Evolutionary conservation across 2,797 vertebrate genomes (phyloP), one percentile per base, ranked within the genome.

Genomic region (Coccyzus lansbergi): DNA sequence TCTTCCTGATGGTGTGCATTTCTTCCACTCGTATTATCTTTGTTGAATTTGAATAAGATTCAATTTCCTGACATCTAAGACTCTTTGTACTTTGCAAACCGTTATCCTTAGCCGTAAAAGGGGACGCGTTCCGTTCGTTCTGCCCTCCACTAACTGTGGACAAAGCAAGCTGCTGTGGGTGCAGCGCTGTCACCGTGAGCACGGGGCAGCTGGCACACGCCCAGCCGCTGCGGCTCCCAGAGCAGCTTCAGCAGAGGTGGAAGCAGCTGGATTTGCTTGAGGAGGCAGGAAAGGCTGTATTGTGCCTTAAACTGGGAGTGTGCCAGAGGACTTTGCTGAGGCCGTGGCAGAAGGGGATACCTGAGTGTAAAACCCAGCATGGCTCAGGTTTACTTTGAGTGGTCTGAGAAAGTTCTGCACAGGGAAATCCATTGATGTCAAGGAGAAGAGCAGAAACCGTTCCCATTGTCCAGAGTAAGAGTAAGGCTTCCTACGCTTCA

Each of bases 41-140:
- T 51, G 77, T 64, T 33, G 33, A 53, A 80, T 93, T 91, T 44
- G 80, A 91, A 33, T 93, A 71, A 90, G 74, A 42, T 86, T 81
- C 93, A 79, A 51, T 95, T 94, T 94, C 90, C 84, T 80, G 94
- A 81, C 40, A 19, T 42, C 48, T 78, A 13, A 67, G 72, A 74
- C 89, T 86, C 83, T 91, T 93, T 90, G 48, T 83, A 42, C 68
- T 58, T 80, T 36, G 13, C 60, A 70, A 29, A 78, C 71, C 74
- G 76, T 90, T 83, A 74, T 26, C 76, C 36, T 60, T 31, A 6
- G 34, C 38, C 59, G 28, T 36, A 59, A 42, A 83, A 75, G 76
- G 24, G 80, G 70, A 72, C 67, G 15, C 12, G 1, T 58, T 33
- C 13, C 14, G 1, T 58, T 33, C 13, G 38, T 83, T 63, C 62